Evolutionary conservation across 2,113 vertebrate species (phyloP), one percentile per base, ranked within the genome.

Genomic region (Sardina pilchardus): DNA sequence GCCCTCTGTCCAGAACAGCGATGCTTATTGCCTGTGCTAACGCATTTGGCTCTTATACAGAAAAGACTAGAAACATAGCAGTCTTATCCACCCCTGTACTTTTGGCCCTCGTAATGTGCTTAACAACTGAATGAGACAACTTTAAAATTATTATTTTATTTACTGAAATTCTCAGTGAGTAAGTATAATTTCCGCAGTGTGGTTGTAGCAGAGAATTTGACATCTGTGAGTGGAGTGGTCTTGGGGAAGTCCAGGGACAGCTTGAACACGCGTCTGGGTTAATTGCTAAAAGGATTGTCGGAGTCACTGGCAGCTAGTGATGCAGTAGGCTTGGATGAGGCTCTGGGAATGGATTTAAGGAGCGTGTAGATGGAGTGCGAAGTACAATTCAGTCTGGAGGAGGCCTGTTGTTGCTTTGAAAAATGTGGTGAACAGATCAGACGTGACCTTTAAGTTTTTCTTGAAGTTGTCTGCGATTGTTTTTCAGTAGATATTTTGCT

Each of bases 251-350:
- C 5, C 42, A 82, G 47, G 26, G 34, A 82, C 82, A 80, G 83
- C 84, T 84, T 67, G 86, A 81, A 42, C 30, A 30, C 17, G 34
- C 44, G 85, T 81, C 71, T 85, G 80, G 83, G 83, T 88, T 86
- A 85, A 82, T 78, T 71, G 80, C 86, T 87, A 87, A 87, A 87
- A 81, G 85, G 84, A 85, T 85, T 90, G 53, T 2, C 8, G 48
- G 47, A 83, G 75, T 7, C 53, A 83, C 47, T 84, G 82, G 9
- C 67, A 71, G 48, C 17, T 59, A 82, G 83, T 50, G 71, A 47
- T 85, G 83, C 47, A 81, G 84, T 47, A 53, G 84, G 81, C 84
- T 45, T 39, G 19, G 59, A 17, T 44, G 59, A 75, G 86, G 82
- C 21, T 78, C 34, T 78, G 71, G 39, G 71, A 78, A 36, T 78